Evolutionary conservation across 2,797 vertebrate genomes (phyloP).

Genomic region (Chanos chanos): DNA sequence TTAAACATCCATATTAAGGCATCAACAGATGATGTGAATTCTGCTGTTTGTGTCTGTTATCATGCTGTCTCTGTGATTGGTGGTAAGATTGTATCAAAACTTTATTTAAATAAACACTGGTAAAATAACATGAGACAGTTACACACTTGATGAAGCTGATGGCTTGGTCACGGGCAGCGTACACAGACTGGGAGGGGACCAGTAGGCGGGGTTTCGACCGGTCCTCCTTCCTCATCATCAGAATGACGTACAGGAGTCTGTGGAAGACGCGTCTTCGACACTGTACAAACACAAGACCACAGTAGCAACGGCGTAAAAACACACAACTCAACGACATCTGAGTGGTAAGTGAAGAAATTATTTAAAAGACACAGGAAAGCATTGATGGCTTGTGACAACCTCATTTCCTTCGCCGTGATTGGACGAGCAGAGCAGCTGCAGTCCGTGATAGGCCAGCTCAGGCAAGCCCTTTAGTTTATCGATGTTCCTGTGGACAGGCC

Average conservation of each 20-base stretch:
- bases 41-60: too few species aligned
- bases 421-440: conserved; percentile 79
- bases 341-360: background rate
- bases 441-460: conserved; percentile 81
- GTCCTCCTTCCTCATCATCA: conserved; percentile 78
- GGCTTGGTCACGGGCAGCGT: conserved; percentile 71
- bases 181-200: conserved; percentile 56
- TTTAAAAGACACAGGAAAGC: background rate
- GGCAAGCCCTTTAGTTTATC: conserved; percentile 71
- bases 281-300: conserved; percentile 58
- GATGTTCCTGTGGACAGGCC: conserved; percentile 61
- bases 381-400: conserved; percentile 54
- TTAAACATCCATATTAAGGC: too few species aligned
- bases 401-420: conserved; percentile 78
- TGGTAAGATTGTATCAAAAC: too few species aligned
- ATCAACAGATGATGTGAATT: too few species aligned
- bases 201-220: conserved; percentile 55
- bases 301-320: background rate
- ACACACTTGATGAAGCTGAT: conserved; percentile 85
- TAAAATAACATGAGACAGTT: too few species aligned
- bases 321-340: background rate
- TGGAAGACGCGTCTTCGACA: conserved; percentile 76
- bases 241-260: conserved; percentile 75
- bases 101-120: too few species aligned
- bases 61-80: too few species aligned